A percentile compares a stretch with the other conserved stretches of the same genome.
Conservation (phyloP, 2,888 invertebrate genomes). For the Toxonevra muliebris region DNA sequence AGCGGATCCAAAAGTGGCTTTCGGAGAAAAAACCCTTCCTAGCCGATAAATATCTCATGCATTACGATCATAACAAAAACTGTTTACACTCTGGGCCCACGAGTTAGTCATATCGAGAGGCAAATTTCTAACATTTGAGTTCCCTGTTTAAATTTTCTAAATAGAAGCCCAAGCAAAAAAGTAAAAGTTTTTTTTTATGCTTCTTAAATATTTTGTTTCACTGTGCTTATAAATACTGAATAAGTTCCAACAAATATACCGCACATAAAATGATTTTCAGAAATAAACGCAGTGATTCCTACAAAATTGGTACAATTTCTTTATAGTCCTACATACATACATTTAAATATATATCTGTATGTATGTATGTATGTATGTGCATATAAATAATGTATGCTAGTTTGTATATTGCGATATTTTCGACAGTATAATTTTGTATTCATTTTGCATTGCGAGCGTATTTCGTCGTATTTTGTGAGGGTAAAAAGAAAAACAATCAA, state of each 20-base stretch:
- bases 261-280: conserved; percentile 29
- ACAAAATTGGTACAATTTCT: conserved; percentile 19
- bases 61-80: too few species aligned
- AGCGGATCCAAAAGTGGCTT: too few species aligned
- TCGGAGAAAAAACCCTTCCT: too few species aligned
- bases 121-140: too few species aligned
- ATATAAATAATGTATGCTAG: background rate
- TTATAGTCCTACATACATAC: too few species aligned
- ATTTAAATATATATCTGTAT: background rate
- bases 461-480: too few species aligned
- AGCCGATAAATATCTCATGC: too few species aligned
- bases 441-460: conserved; percentile 18
- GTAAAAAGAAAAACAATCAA: too few species aligned
- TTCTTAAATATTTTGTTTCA: conserved; percentile 1
- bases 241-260: conserved; percentile 28
- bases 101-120: too few species aligned
- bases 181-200: background rate
- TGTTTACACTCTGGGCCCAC: too few species aligned
- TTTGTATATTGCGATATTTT: conserved; percentile 33
- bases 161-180: too few species aligned
- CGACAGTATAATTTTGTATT: conserved; percentile 17
- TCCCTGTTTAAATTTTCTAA: too few species aligned
- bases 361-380: background rate
- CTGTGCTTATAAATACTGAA: conserved; percentile 23
- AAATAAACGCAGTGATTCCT: conserved; percentile 25